Evolutionary conservation across 2,797 vertebrate species (phyloP).

Genomic region (Anisognathus igniventris): DNA sequence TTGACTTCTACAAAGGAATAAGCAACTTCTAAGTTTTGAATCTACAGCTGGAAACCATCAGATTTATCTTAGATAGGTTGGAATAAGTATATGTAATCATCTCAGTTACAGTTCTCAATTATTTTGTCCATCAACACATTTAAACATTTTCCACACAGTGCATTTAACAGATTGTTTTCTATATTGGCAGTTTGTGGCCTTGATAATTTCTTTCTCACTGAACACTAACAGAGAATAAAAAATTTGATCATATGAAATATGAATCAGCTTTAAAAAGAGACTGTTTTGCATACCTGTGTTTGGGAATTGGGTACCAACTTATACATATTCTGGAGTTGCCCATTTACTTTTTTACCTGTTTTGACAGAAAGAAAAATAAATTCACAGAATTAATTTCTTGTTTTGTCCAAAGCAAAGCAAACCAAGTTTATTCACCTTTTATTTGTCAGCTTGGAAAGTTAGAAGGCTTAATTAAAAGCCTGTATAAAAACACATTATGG

Average conservation of each 20-base stretch:
- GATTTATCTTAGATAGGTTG: background rate
- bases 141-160: background rate
- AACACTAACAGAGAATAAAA: background rate
- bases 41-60: background rate
- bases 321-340: slow-evolving; percentile 76
- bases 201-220: background rate
- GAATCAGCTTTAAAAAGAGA: background rate
- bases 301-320: slow-evolving; percentile 69
- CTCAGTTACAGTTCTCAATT: background rate
- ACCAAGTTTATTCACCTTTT: background rate
- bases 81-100: background rate
- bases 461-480: background rate
- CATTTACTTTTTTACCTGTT: slow-evolving; percentile 76
- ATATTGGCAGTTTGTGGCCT: background rate
- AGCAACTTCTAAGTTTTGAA: background rate
- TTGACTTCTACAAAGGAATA: background rate
- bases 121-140: background rate
- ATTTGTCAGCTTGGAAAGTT: background rate
- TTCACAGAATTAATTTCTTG: background rate
- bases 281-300: slow-evolving; percentile 70
- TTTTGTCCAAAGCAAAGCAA: background rate
- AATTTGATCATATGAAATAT: background rate
- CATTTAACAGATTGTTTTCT: background rate
- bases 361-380: slow-evolving; percentile 17
- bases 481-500: background rate